These are phyloP conservation scores for Philopotamus ludificatus DNA, from an alignment of 1,140 invertebrate species.

Conservation along the genomic window DNA sequence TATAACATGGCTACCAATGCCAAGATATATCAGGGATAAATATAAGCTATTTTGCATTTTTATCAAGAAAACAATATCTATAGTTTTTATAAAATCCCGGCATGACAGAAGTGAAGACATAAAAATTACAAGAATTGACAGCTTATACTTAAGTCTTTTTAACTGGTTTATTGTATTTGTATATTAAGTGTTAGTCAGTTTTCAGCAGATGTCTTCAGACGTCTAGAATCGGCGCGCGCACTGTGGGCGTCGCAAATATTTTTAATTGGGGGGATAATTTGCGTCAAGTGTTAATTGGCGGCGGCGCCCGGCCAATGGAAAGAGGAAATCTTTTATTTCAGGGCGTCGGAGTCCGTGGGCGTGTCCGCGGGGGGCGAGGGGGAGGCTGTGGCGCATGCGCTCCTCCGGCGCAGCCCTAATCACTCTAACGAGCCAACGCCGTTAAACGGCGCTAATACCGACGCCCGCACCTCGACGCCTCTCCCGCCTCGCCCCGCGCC, in stretches of 20 bases:
- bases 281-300: conserved; percentile 43
- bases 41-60: too few relatives aligned
- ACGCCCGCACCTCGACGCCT: conserved; percentile 25
- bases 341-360: conserved; percentile 19
- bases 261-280: conserved; percentile 45
- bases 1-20: conserved; percentile 40
- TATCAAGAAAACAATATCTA: too few relatives aligned
- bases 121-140: too few relatives aligned
- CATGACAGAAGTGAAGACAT: too few relatives aligned
- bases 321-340: not conserved
- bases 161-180: too few relatives aligned
- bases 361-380: conserved; percentile 32
- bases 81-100: too few relatives aligned
- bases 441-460: conserved; percentile 38
- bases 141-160: too few relatives aligned
- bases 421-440: conserved; percentile 39
- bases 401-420: conserved; percentile 22
- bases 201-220: too few relatives aligned
- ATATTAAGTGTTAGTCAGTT: too few relatives aligned
- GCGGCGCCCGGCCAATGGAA: conserved; percentile 4
- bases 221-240: conserved; percentile 36
- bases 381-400: conserved; percentile 16
- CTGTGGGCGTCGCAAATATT: conserved; percentile 45
- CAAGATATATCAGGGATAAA: too few relatives aligned
- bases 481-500: not conserved